A percentile compares a stretch with the other conserved stretches of the same genome.
These are phyloP conservation scores for Malacoraja senta DNA, from an alignment of 2,797 vertebrate species.

Conservation along the genomic window DNA sequence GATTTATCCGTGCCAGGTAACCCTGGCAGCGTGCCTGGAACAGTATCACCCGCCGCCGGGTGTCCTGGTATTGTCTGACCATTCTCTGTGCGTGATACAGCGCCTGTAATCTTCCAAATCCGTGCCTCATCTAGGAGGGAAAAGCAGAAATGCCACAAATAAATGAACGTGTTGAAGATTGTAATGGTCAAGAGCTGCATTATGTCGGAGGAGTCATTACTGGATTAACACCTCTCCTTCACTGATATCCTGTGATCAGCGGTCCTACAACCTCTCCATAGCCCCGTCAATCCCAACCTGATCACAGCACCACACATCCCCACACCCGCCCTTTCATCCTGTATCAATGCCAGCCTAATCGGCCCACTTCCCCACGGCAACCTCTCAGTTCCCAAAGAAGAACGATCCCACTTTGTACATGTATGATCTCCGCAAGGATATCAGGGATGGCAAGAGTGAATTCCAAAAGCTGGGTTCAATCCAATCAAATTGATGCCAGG, in stretches of 20 bases:
- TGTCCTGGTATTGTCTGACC: constrained; percentile 59
- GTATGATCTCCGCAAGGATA: no score
- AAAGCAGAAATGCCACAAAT: neutral
- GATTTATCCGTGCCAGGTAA: constrained; percentile 64
- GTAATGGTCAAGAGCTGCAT: neutral
- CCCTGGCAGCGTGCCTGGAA: constrained; percentile 72
- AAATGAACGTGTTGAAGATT: neutral
- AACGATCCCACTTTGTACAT: no score
- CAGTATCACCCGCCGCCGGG: constrained; percentile 51
- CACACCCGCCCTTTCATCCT: neutral
- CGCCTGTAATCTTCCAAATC: constrained; percentile 81
- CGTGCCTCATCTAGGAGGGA: constrained; percentile 67
- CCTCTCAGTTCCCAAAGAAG: neutral
- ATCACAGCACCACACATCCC: neutral
- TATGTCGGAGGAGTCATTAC: neutral
- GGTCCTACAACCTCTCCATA: neutral
- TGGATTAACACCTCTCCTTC: neutral
- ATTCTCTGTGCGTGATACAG: constrained; percentile 67
- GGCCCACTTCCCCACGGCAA: neutral
- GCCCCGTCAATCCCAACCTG: neutral
- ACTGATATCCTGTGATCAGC: no score
- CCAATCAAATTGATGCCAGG: no score
- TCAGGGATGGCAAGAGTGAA: no score
- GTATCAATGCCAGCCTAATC: neutral
- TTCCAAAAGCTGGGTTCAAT: no score